phyloP scores from a whole-genome alignment of 2,797 vertebrate genomes.

The Arnoldichthys spilopterus region DNA sequence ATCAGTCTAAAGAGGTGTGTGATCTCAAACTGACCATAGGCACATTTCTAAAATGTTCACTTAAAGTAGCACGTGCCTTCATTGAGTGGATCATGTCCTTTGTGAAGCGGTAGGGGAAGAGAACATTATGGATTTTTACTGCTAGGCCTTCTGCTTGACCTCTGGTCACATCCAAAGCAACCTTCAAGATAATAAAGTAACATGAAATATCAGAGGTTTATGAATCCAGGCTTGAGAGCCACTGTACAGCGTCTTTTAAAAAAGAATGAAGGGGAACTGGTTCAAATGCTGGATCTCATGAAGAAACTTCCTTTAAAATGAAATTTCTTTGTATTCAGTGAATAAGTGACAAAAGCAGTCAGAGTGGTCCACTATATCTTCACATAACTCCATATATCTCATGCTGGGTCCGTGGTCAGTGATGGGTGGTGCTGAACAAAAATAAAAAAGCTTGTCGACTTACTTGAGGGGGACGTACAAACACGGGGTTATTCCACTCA shows the following conservation, averaged over 20 bases:
- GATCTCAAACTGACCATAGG: not conserved
- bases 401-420: not conserved
- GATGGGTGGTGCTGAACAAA: not conserved
- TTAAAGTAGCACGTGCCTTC: conserved; percentile 78
- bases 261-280: not conserved
- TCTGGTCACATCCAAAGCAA: conserved; percentile 88
- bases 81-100: conserved; percentile 95
- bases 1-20: not conserved
- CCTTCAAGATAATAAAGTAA: conserved; percentile 70
- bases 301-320: too few species aligned
- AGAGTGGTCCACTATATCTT: not conserved
- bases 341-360: not conserved
- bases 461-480: conserved; percentile 85
- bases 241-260: not conserved
- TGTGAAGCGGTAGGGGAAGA: conserved; percentile 95
- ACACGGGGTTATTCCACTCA: conserved; percentile 95
- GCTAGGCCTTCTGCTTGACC: conserved; percentile 84
- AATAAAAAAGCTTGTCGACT: conserved; percentile 35
- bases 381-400: too few species aligned
- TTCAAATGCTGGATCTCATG: not conserved
- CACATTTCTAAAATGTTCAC: not conserved
- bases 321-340: not conserved
- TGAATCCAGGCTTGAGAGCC: not conserved
- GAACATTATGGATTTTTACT: conserved; percentile 94
- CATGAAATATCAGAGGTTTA: not conserved